Conservation (phyloP, 2,888 invertebrate species). For the Pammene aurita region DNA sequence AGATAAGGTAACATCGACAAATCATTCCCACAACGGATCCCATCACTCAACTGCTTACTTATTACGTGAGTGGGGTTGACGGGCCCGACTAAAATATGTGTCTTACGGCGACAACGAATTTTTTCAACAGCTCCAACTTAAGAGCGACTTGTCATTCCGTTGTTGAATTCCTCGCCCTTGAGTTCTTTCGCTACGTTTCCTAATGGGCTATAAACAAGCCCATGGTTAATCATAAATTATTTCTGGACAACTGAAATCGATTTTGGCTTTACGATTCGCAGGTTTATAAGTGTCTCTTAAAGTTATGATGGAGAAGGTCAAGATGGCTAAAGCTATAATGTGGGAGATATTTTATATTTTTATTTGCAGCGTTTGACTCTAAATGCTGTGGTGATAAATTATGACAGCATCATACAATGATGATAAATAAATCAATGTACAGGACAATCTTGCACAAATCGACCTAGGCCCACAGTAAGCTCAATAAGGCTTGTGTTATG, state of each 20-base stretch:
- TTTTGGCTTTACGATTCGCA: conserved; percentile 52
- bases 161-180: conserved; percentile 73
- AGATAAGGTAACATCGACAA: neutral
- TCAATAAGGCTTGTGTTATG: no score
- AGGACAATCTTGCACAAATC: no score
- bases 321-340: neutral
- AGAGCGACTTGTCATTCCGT: conserved; percentile 66
- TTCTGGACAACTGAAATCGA: conserved; percentile 61
- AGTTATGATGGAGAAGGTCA: neutral
- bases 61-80: conserved; percentile 73
- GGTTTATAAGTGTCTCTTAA: conserved; percentile 26
- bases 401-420: no score
- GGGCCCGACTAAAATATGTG: conserved; percentile 71
- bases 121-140: conserved; percentile 62
- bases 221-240: conserved; percentile 64
- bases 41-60: conserved; percentile 61
- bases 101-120: conserved; percentile 71
- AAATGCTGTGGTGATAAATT: no score
- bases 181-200: conserved; percentile 51
- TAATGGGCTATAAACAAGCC: conserved; percentile 70
- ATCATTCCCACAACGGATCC: neutral
- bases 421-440: no score
- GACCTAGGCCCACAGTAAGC: no score
- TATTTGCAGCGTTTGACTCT: no score
- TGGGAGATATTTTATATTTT: no score